phyloP scores from a whole-genome alignment of 2,113 vertebrate genomes.

The Mastomys natalensis region DNA sequence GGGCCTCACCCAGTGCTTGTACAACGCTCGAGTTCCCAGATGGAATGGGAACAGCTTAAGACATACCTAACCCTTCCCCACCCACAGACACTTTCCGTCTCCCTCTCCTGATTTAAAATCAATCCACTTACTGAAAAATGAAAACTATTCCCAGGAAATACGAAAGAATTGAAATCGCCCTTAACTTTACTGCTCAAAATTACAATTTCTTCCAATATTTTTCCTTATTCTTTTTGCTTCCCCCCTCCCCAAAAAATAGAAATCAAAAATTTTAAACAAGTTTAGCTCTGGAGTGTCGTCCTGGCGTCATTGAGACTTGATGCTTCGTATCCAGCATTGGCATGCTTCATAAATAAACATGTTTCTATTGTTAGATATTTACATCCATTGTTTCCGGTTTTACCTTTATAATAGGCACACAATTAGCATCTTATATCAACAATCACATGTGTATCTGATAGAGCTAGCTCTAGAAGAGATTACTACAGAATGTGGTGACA shows the following conservation, averaged over 20 bases:
- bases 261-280: constrained; percentile 26
- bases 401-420: background rate
- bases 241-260: background rate
- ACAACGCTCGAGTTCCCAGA: background rate
- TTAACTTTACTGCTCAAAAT: background rate
- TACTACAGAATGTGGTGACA: background rate
- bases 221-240: background rate
- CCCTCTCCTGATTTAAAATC: constrained; percentile 13
- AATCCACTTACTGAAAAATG: background rate
- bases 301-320: background rate
- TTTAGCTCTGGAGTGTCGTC: background rate
- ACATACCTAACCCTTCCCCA: background rate
- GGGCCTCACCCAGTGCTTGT: background rate
- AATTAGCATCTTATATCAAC: constrained; percentile 38
- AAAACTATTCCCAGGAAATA: background rate
- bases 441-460: background rate
- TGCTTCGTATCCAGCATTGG: background rate
- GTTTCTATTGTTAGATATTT: constrained; percentile 51
- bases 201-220: constrained; percentile 43
- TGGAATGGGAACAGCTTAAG: background rate
- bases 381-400: constrained; percentile 48
- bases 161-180: constrained; percentile 32
- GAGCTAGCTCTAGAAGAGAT: constrained; percentile 20
- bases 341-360: constrained; percentile 31
- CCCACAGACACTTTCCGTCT: background rate